A percentile compares a stretch with the other conserved stretches of the same genome.
Conservation (phyloP, 2,113 vertebrate species). For the Dascyllus trimaculatus region DNA sequence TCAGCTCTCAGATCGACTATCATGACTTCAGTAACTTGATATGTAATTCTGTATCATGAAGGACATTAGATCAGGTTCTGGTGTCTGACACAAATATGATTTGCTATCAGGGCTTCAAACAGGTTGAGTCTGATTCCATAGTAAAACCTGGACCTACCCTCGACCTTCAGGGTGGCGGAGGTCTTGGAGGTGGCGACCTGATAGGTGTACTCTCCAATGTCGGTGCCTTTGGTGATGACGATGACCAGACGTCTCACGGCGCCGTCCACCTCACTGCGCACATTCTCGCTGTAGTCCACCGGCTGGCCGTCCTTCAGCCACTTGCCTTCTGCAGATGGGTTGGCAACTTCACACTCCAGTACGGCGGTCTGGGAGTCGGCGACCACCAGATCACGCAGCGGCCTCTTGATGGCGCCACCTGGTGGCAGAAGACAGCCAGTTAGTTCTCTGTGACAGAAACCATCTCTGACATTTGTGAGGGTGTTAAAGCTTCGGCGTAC, state of each 20-base stretch:
- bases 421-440: background rate
- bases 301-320: conserved; percentile 92
- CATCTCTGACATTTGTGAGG: background rate
- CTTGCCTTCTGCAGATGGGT: conserved; percentile 89
- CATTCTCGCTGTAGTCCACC: conserved; percentile 86
- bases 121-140: background rate
- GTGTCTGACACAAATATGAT: background rate
- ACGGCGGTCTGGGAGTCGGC: conserved; percentile 93
- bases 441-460: background rate
- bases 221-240: conserved; percentile 87
- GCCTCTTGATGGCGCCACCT: conserved; percentile 96
- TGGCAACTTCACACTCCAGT: conserved; percentile 96
- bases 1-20: too few species aligned
- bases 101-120: too few species aligned
- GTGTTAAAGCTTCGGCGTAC: conserved; percentile 73
- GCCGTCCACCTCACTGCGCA: conserved; percentile 86
- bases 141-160: conserved; percentile 83
- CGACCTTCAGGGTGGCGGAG: conserved; percentile 91
- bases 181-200: conserved; percentile 96
- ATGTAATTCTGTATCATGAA: too few species aligned
- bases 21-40: too few species aligned
- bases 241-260: conserved; percentile 90
- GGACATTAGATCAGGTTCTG: too few species aligned
- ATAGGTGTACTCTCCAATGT: conserved; percentile 95
- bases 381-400: conserved; percentile 91